Base-by-base conservation (phyloP, 2,888 invertebrate genomes). In the Nephrocerus scutellatus region DNA sequence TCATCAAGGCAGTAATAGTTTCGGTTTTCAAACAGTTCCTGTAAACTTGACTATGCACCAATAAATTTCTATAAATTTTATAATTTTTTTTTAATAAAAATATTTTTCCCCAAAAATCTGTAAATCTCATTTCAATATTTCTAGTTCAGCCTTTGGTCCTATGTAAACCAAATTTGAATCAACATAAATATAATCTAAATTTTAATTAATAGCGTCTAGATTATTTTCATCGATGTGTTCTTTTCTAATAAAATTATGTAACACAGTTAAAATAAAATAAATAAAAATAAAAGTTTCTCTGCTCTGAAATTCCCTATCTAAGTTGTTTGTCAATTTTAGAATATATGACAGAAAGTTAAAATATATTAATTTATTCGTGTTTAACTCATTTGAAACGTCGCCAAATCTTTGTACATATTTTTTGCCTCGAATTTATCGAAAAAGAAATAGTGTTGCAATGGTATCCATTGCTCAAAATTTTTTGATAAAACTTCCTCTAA, bases 401-500 rank as follows among this genome's bases (percentile, higher is more conserved):
- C n/a, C n/a, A n/a, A n/a, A n/a, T n/a, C n/a, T n/a, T n/a, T n/a
- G n/a, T n/a, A n/a, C n/a, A n/a, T n/a, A n/a, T n/a, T n/a, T n/a
- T 37, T 19, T 23, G 30, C 30, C 18, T 37, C 37, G 21, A 40
- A 21, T 15, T 40, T 26, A 35, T 30, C 24, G 9, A 22, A 35
- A 12, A 40, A 18, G 7, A 42, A 34, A 37, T 36, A 43, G 33
- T 39, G 31, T 28, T 39, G 32, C 15, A 43, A 30, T 5, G 36
- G 21, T 18, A 30, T 35, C 39, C 38, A 42, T n/a, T 40, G 37
- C 30, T 40, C 37, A 16, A 37, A 35, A 12, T 40, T 37, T 19
- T 34, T 32, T 21, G 18, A 30, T 5, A 51, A 43, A 26, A 45
- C 49, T 35, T 40, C 46, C 41, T 49, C 40, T 22, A 56, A 36